These are phyloP conservation scores for Eidolon helvum DNA, from an alignment of 2,113 vertebrate species.

Conservation along the genomic window DNA sequence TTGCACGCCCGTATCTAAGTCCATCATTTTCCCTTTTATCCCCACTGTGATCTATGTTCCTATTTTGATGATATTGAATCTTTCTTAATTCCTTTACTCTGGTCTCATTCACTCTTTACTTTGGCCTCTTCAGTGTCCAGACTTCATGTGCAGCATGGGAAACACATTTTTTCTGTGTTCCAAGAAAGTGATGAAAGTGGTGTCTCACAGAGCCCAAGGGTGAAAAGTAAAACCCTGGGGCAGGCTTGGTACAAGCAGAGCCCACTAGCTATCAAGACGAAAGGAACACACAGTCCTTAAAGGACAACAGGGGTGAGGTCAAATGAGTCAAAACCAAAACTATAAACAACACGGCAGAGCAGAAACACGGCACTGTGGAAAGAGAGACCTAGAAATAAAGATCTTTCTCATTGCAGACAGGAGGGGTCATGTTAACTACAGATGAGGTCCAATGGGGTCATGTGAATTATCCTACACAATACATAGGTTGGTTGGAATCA, in stretches of 20 bases:
- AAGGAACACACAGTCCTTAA: background rate
- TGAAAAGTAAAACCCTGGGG: background rate
- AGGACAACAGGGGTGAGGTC: background rate
- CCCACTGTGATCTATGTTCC: background rate
- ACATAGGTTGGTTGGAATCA: background rate
- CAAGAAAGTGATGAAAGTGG: background rate
- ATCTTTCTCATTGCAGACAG: background rate
- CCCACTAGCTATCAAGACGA: background rate
- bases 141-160: background rate
- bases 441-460: background rate
- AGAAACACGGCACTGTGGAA: background rate
- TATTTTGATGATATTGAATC: background rate
- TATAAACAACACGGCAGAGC: background rate
- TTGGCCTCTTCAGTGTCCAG: background rate
- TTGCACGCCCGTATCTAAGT: rapidly evolving
- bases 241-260: background rate
- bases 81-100: rapidly evolving
- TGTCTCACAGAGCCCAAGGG: too few species aligned
- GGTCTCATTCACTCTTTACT: background rate
- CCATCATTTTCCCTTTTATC: background rate
- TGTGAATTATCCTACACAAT: background rate
- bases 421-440: background rate
- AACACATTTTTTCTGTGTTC: background rate
- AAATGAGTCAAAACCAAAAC: background rate
- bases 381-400: background rate